Percentiles rank a stretch among this genome's conserved stretches.
Conservation (phyloP, 2,113 vertebrate species). For the Panurus biarmicus region DNA sequence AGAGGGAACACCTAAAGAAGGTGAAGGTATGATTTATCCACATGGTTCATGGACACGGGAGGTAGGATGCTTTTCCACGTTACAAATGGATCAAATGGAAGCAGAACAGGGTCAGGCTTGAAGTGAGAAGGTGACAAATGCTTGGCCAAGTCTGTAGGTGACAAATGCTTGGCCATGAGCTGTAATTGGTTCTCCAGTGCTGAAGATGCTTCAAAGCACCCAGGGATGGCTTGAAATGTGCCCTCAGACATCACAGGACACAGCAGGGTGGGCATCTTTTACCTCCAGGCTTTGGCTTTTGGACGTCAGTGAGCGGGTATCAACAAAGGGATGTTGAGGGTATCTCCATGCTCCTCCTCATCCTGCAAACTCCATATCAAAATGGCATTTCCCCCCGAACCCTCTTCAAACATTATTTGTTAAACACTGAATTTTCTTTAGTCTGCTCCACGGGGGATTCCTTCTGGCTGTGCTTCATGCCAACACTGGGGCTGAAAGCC, state of each 20-base stretch:
- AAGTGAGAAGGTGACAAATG: neutral
- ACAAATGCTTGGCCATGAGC: neutral
- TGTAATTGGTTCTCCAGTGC: neutral
- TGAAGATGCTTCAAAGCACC: neutral
- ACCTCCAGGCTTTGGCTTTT: neutral
- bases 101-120: neutral
- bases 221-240: rapidly evolving
- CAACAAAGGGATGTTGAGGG: neutral
- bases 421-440: neutral
- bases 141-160: neutral
- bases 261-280: rapidly evolving
- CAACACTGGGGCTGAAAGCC: neutral
- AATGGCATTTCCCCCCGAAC: neutral
- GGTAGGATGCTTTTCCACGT: neutral
- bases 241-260: rapidly evolving
- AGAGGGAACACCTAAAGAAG: neutral
- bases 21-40: neutral
- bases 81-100: rapidly evolving
- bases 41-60: rapidly evolving
- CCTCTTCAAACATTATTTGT: neutral
- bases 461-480: neutral
- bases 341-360: neutral
- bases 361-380: neutral
- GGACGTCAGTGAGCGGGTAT: neutral
- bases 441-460: neutral